phyloP scores from a whole-genome alignment of 1,140 invertebrate species.

The Maniola jurtina region DNA sequence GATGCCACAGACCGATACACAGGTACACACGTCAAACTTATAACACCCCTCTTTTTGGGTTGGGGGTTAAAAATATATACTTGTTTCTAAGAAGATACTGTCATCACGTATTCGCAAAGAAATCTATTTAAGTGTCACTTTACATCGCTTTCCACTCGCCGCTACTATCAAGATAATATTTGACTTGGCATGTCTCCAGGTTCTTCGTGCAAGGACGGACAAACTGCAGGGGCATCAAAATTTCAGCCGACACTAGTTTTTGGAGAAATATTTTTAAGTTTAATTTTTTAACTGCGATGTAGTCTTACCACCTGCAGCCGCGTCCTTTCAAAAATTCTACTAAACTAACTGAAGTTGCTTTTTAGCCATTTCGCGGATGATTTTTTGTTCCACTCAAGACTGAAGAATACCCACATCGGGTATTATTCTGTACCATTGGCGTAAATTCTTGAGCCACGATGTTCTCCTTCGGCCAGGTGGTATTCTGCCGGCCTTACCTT shows the following conservation, averaged over 20 bases:
- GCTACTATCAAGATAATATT: constrained; percentile 7
- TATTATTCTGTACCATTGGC: too few relatives aligned
- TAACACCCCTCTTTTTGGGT: too few relatives aligned
- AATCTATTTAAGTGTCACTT: constrained; percentile 7
- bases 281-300: not conserved
- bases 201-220: constrained; percentile 1
- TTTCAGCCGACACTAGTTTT: constrained; percentile 1
- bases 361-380: too few relatives aligned
- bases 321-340: not conserved
- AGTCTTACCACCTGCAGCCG: not conserved
- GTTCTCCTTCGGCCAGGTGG: too few relatives aligned
- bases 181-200: constrained; percentile 2
- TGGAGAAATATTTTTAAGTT: not conserved
- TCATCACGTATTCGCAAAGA: not conserved
- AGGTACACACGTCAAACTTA: too few relatives aligned
- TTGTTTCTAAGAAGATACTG: not conserved
- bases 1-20: too few relatives aligned
- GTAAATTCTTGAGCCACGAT: too few relatives aligned
- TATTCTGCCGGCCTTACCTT: too few relatives aligned
- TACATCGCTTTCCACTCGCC: constrained; percentile 5
- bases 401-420: too few relatives aligned
- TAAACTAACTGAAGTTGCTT: too few relatives aligned
- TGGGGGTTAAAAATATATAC: too few relatives aligned
- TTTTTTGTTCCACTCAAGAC: too few relatives aligned
- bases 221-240: constrained; percentile 3